These are phyloP conservation scores for Grammomys dolichurus DNA, from an alignment of 2,113 vertebrate species.

Conservation along the genomic window DNA sequence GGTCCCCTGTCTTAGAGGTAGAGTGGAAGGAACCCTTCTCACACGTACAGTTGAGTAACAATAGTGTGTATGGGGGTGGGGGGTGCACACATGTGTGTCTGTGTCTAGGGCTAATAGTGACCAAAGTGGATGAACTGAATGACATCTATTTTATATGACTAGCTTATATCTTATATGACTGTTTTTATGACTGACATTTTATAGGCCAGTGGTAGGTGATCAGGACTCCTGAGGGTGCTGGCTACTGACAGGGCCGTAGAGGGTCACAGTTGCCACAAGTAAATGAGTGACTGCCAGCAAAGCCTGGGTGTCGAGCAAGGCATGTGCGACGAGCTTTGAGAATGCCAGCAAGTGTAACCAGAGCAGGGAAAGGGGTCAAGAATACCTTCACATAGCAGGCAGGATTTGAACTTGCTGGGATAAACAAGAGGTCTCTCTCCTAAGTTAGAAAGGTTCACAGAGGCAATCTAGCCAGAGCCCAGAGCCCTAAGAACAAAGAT, in stretches of 20 bases:
- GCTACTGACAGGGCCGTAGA: rapidly evolving
- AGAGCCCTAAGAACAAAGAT: not conserved
- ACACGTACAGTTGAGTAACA: no score
- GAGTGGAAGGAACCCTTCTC: not conserved
- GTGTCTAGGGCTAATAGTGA: not conserved
- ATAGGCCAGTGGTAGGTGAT: not conserved
- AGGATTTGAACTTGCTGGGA: not conserved
- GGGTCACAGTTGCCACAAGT: not conserved
- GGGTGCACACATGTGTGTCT: rapidly evolving
- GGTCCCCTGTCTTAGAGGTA: not conserved
- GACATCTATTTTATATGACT: no score
- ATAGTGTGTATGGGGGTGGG: rapidly evolving
- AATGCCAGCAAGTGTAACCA: not conserved
- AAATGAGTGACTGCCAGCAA: not conserved
- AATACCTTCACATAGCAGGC: not conserved
- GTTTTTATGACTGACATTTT: not conserved
- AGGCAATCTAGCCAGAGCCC: not conserved
- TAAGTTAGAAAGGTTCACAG: not conserved
- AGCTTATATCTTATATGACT: no score
- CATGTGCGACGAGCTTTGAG: not conserved
- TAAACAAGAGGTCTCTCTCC: not conserved
- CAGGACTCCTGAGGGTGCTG: not conserved
- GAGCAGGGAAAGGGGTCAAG: not conserved
- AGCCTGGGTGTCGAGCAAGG: not conserved
- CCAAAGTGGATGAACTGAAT: not conserved